A percentile compares a stretch with the other conserved stretches of the same genome.
These are phyloP conservation scores for Oscheius sp. DNA, from an alignment of 2,888 invertebrate genomes.

Conservation along the genomic window DNA sequence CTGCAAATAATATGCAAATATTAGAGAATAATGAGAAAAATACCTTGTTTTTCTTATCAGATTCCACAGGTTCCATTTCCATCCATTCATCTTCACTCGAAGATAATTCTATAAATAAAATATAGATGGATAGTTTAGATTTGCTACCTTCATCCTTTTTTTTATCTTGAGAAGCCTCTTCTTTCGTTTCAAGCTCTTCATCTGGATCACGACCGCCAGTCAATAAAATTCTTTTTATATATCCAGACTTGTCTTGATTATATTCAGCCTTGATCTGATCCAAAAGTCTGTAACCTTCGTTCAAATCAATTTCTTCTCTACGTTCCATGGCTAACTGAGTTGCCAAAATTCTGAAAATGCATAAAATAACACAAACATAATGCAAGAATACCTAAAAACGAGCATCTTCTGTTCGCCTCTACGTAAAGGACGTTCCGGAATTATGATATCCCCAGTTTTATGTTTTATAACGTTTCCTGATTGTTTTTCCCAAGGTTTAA, in stretches of 20 bases:
- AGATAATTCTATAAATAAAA: conserved; percentile 11
- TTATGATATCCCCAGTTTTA: conserved; percentile 9
- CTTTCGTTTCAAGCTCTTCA: conserved; percentile 3
- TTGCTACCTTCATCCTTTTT: conserved; percentile 5
- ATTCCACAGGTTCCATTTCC: conserved; percentile 59
- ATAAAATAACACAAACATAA: background rate
- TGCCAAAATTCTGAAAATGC: conserved; percentile 14
- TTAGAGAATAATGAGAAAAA: background rate
- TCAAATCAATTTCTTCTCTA: conserved; percentile 7
- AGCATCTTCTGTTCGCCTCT: conserved; percentile 38
- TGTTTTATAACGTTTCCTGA: background rate
- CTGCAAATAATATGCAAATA: conserved; percentile 1
- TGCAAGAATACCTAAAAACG: conserved; percentile 24
- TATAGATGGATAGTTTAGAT: no score
- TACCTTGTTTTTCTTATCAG: conserved; percentile 29
- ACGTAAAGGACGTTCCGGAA: conserved; percentile 9
- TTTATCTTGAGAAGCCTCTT: background rate
- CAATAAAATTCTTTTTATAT: conserved; percentile 17
- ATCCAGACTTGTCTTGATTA: background rate
- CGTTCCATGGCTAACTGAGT: conserved; percentile 2
- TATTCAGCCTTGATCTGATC: conserved; percentile 6
- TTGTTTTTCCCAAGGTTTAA: background rate
- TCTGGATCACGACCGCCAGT: conserved; percentile 15
- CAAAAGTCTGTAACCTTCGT: conserved; percentile 2
- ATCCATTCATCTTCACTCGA: conserved; percentile 63